These are phyloP conservation scores for Carpatolechia fugitivella DNA, from an alignment of 2,888 invertebrate species.

Conservation along the genomic window DNA sequence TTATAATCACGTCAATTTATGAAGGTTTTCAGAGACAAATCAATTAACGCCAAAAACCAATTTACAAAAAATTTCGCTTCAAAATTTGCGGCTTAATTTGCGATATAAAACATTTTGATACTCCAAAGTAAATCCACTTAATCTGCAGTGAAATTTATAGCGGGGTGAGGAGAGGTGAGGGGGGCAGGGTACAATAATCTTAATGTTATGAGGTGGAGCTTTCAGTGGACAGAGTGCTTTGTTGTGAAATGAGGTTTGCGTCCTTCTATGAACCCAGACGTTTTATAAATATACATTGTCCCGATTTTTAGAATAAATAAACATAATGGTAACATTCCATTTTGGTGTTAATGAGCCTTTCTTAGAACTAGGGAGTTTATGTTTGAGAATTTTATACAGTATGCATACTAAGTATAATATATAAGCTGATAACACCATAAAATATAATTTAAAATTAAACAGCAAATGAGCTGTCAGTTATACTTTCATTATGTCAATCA, in stretches of 20 bases:
- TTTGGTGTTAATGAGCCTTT: too few relatives aligned
- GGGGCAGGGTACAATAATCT: constrained; percentile 31
- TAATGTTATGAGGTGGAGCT: constrained; percentile 16
- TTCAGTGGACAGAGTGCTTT: not conserved
- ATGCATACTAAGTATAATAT: too few relatives aligned
- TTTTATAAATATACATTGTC: too few relatives aligned
- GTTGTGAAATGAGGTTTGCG: constrained; percentile 6
- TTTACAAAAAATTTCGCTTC: not conserved
- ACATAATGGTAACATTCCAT: too few relatives aligned
- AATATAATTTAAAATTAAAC: not conserved
- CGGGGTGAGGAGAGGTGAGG: constrained; percentile 17
- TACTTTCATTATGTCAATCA: not conserved
- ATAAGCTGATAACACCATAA: too few relatives aligned
- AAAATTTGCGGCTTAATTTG: not conserved
- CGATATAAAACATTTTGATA: constrained; percentile 9
- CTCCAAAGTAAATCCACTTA: constrained; percentile 20
- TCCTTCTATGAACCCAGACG: not conserved
- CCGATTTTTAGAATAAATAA: too few relatives aligned
- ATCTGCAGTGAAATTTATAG: constrained; percentile 26
- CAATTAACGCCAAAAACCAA: too few relatives aligned
- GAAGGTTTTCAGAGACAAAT: too few relatives aligned
- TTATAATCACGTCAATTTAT: too few relatives aligned
- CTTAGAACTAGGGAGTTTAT: too few relatives aligned
- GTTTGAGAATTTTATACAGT: too few relatives aligned
- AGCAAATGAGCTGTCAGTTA: not conserved